Evolutionary conservation across 2,888 invertebrate species (phyloP), one percentile per base, ranked within the genome.

Genomic region (Stenoptilia bipunctidactyla): DNA sequence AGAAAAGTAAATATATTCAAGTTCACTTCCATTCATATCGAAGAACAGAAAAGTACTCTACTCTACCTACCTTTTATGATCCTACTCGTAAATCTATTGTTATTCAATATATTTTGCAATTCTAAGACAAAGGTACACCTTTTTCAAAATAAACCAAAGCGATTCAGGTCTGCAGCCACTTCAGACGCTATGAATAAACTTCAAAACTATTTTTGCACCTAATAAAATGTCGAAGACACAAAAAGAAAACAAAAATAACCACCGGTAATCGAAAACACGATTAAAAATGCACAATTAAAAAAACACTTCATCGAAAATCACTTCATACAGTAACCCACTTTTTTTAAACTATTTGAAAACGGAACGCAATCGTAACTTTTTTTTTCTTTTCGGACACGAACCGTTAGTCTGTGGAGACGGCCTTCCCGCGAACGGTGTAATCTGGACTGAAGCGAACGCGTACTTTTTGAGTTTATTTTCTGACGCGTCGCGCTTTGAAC

Each of bases 121-220:
- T n/a, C n/a, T n/a, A n/a, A n/a, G n/a, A n/a, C n/a, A n/a, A n/a
- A n/a, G n/a, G n/a, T n/a, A n/a, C n/a, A n/a, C n/a, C 42, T 47
- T 48, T 45, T 40, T 46, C 39, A 40, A 45, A 40, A 39, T 49
- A 5, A 20, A 20, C 20, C 20, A 43, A 49, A 50, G 48, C 53
- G 53, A 56, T 55, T 55, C 51, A 58, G 57, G 48, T 54, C 48
- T 52, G 49, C 52, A 44, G 55, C 50, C 45, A 52, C 58, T 58
- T 58, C 61, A 54, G 58, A 61, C 59, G 52, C 58, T 57, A 69
- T 63, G 68, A 77, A 76, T 72, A 72, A 73, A 62, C 20, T 8
- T 20, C 20, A 20, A 20, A 3, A 5, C 20, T 20, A 20, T 20
- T 20, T 20, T 20, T 20, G 20, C 20, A 20, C 20, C 3, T 20